Percentiles rank a stretch among this genome's conserved stretches.
Evolutionary conservation across 2,113 vertebrate species (phyloP).

Genomic region (Albula goreensis): DNA sequence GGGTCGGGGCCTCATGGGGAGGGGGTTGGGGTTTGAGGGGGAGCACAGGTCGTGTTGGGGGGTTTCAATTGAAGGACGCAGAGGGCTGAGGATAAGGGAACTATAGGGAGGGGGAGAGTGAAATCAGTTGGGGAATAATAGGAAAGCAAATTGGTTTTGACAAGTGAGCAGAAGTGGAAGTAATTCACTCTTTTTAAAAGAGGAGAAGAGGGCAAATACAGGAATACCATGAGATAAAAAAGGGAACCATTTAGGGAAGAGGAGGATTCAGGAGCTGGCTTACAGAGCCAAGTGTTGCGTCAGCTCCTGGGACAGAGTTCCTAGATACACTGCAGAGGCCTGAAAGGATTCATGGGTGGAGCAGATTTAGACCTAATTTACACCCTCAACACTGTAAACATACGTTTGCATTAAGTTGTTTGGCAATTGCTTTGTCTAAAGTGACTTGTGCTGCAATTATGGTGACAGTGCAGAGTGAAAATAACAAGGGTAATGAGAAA

Average conservation of each 20-base stretch:
- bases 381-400: background rate
- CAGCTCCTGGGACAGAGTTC: background rate
- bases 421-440: background rate
- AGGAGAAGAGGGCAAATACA: constrained; percentile 68
- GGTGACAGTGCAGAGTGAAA: background rate
- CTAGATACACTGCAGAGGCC: background rate
- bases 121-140: constrained; percentile 79
- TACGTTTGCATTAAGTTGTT: background rate
- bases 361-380: background rate
- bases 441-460: background rate
- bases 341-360: constrained; percentile 30
- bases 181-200: constrained; percentile 74
- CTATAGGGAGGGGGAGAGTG: constrained; percentile 52
- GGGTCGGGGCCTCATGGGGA: constrained; percentile 34
- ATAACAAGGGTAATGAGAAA: background rate
- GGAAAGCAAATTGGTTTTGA: constrained; percentile 81
- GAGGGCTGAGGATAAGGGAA: constrained; percentile 58
- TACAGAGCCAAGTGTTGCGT: background rate
- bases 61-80: constrained; percentile 62
- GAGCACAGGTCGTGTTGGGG: constrained; percentile 65
- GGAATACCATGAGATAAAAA: constrained; percentile 77
- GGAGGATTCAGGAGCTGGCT: background rate
- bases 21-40: constrained; percentile 36
- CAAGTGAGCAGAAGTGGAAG: constrained; percentile 77
- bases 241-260: constrained; percentile 53